Percentiles rank a stretch among this genome's conserved stretches.
phyloP scores from a whole-genome alignment of 2,797 vertebrate species.

The Crenuchus spilurus region DNA sequence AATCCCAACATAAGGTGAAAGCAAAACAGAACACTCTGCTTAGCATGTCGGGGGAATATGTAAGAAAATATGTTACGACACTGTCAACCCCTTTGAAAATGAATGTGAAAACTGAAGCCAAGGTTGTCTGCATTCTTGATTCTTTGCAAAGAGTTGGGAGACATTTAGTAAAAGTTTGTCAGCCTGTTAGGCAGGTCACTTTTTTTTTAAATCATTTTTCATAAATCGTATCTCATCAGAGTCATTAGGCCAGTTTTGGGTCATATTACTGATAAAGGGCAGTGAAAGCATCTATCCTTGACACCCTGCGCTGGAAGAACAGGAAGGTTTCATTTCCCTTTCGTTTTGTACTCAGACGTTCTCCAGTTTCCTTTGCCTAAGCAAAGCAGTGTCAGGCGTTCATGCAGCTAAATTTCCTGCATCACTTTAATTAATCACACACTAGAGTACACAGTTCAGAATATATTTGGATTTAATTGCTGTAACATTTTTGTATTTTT shows the following conservation, averaged over 20 bases:
- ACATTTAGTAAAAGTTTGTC: slow-evolving; percentile 60
- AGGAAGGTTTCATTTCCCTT: slow-evolving; percentile 51
- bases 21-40: slow-evolving; percentile 53
- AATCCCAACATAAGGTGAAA: slow-evolving; percentile 47
- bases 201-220: slow-evolving; percentile 50
- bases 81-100: slow-evolving; percentile 50
- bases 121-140: slow-evolving; percentile 40
- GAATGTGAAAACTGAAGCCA: slow-evolving; percentile 52
- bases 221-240: slow-evolving; percentile 57
- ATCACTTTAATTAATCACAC: slow-evolving; percentile 62
- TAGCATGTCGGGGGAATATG: slow-evolving; percentile 56
- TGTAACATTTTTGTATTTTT: slow-evolving; percentile 62
- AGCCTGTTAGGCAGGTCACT: slow-evolving; percentile 54
- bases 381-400: slow-evolving; percentile 50
- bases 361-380: slow-evolving; percentile 48
- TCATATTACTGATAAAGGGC: slow-evolving; percentile 57
- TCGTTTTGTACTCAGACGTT: slow-evolving; percentile 49
- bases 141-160: slow-evolving; percentile 33
- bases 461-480: slow-evolving; percentile 76
- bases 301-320: slow-evolving; percentile 39
- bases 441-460: slow-evolving; percentile 48
- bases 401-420: slow-evolving; percentile 56
- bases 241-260: slow-evolving; percentile 19
- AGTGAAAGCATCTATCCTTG: slow-evolving; percentile 49
- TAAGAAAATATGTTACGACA: slow-evolving; percentile 50